Conservation (phyloP, 2,797 vertebrate genomes). For the Lacerta bilineata region DNA sequence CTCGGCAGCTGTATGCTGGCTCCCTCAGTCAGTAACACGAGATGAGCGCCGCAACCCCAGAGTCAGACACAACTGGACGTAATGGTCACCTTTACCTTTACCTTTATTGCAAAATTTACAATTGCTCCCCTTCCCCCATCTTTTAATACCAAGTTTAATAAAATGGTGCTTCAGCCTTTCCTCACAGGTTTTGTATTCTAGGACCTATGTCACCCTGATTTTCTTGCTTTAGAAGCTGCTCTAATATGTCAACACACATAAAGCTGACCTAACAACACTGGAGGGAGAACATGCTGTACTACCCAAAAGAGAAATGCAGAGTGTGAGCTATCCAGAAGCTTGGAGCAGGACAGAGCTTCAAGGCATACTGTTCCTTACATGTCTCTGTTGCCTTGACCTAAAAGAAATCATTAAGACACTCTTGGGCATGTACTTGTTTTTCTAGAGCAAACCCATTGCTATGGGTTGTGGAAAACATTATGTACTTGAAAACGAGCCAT, state of each 20-base stretch:
- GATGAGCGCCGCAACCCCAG: too few relatives aligned
- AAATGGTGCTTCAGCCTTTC: not conserved
- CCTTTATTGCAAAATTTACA: not conserved
- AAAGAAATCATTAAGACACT: not conserved
- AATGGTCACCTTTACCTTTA: too few relatives aligned
- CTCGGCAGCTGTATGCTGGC: too few relatives aligned
- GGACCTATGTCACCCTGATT: not conserved
- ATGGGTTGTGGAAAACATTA: not conserved
- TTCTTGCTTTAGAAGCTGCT: conserved; percentile 23
- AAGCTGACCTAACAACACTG: conserved; percentile 18
- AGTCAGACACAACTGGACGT: too few relatives aligned
- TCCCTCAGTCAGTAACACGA: too few relatives aligned
- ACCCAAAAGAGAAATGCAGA: conserved; percentile 27
- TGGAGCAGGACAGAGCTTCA: not conserved
- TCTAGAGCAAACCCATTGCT: not conserved
- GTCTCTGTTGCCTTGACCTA: not conserved
- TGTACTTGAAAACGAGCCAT: not conserved
- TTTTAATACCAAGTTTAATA: not conserved
- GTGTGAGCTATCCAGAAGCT: not conserved
- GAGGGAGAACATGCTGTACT: conserved; percentile 32
- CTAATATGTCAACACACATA: not conserved
- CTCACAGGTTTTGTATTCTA: not conserved
- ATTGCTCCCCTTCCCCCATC: not conserved
- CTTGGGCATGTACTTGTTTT: not conserved
- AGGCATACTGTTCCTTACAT: not conserved